A percentile compares a stretch with the other conserved stretches of the same genome.
These are phyloP conservation scores for Sarcophaga bullata DNA, from an alignment of 1,140 invertebrate species.

Conservation along the genomic window DNA sequence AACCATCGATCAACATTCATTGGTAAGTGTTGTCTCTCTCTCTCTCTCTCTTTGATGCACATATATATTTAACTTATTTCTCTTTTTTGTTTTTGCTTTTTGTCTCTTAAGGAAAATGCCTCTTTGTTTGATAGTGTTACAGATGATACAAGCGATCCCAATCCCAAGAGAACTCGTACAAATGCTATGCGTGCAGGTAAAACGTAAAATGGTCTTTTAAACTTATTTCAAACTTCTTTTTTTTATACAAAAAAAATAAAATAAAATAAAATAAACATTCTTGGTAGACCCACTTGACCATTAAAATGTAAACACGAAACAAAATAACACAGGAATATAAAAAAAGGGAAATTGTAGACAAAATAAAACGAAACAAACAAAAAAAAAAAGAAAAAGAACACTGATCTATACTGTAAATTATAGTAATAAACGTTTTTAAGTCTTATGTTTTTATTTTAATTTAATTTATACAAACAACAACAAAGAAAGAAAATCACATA, in stretches of 20 bases:
- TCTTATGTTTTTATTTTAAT: background rate
- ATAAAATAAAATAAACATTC: conserved; percentile 10
- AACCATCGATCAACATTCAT: conserved; percentile 44
- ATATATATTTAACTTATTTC: background rate
- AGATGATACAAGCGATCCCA: conserved; percentile 36
- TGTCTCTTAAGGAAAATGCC: conserved; percentile 34
- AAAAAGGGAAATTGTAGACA: background rate
- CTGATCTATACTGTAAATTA: background rate
- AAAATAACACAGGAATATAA: background rate
- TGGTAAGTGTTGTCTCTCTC: background rate
- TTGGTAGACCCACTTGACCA: conserved; percentile 32
- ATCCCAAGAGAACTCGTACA: conserved; percentile 37
- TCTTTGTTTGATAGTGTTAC: conserved; percentile 38
- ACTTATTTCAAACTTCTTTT: background rate
- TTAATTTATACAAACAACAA: background rate
- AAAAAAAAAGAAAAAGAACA: background rate
- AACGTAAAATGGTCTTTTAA: conserved; percentile 26
- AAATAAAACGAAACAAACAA: too few species aligned
- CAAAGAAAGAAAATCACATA: background rate
- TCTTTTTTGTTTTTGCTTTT: background rate
- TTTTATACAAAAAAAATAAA: background rate
- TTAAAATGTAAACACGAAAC: background rate
- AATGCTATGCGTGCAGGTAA: conserved; percentile 32
- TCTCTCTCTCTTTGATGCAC: too few species aligned
- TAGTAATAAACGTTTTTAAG: conserved; percentile 2